These are phyloP conservation scores for Bacillus rossius DNA, from an alignment of 1,140 invertebrate genomes.

Conservation along the genomic window DNA sequence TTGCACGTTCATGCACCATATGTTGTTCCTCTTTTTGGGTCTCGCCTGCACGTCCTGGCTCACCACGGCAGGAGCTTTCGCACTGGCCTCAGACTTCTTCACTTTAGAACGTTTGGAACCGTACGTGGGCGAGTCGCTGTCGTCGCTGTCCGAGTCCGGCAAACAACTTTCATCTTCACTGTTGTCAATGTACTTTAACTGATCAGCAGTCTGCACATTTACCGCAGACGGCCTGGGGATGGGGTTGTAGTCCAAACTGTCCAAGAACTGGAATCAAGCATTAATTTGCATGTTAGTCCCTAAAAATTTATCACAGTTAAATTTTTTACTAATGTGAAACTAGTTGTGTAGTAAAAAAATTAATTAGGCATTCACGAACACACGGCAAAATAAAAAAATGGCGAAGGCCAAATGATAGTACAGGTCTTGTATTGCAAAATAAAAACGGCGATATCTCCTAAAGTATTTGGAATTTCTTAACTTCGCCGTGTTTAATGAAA, in stretches of 20 bases:
- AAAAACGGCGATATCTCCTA: too few species aligned
- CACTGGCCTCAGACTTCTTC: background rate
- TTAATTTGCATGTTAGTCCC: background rate
- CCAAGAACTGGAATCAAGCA: background rate
- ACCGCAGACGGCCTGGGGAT: background rate
- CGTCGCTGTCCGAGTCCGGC: background rate
- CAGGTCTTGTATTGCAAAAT: too few species aligned
- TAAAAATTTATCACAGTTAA: background rate
- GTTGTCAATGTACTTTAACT: constrained; percentile 3
- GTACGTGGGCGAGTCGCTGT: background rate
- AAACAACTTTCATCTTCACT: constrained; percentile 3
- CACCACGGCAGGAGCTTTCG: background rate
- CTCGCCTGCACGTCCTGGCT: too few species aligned
- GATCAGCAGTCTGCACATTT: background rate
- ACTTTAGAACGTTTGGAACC: background rate
- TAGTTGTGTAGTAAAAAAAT: too few species aligned
- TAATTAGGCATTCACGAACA: too few species aligned
- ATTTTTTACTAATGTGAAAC: too few species aligned
- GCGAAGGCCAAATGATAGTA: too few species aligned
- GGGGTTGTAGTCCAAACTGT: constrained; percentile 1
- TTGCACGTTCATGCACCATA: constrained; percentile 4
- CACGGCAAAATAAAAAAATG: too few species aligned
- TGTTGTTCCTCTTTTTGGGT: constrained; percentile 1
- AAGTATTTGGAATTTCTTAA: too few species aligned
- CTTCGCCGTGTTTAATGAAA: too few species aligned